Evolutionary conservation across 2,888 invertebrate genomes (phyloP).

Genomic region (Orchestes rusci): DNA sequence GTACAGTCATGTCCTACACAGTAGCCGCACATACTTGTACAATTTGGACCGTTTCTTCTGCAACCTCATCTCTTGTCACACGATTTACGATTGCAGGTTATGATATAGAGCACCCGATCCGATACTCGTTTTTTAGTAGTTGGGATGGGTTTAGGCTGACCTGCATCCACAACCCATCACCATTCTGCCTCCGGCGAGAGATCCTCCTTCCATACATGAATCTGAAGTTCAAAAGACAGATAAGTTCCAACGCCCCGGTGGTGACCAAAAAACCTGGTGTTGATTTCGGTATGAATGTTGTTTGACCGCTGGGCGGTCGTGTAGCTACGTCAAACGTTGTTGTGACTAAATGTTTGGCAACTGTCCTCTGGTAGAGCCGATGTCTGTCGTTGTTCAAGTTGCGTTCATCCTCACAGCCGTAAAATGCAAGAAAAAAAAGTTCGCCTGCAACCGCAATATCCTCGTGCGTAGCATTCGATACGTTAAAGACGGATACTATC

Average conservation of each 20-base stretch:
- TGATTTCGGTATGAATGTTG: neutral
- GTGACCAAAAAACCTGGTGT: neutral
- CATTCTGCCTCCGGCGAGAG: neutral
- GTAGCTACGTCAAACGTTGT: neutral
- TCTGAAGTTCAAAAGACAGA: neutral
- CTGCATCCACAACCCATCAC: neutral
- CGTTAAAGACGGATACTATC: conserved; percentile 1
- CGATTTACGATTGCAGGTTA: neutral
- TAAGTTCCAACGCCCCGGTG: conserved; percentile 2
- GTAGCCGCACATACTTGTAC: no score
- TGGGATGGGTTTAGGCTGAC: neutral
- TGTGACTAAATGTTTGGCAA: conserved; percentile 3
- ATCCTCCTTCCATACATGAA: conserved; percentile 1
- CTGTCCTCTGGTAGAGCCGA: conserved; percentile 3
- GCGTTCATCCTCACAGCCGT: neutral
- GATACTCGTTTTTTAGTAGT: neutral
- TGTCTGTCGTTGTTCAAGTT: neutral
- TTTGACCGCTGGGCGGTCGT: conserved; percentile 1
- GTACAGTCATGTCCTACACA: no score
- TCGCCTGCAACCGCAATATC: conserved; percentile 3
- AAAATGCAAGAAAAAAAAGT: conserved; percentile 1
- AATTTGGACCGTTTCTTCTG: no score
- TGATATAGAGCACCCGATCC: neutral
- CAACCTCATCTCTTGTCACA: no score
- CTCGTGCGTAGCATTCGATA: conserved; percentile 3